These are phyloP conservation scores for Merluccius polli DNA, from an alignment of 2,797 vertebrate genomes.

Conservation along the genomic window DNA sequence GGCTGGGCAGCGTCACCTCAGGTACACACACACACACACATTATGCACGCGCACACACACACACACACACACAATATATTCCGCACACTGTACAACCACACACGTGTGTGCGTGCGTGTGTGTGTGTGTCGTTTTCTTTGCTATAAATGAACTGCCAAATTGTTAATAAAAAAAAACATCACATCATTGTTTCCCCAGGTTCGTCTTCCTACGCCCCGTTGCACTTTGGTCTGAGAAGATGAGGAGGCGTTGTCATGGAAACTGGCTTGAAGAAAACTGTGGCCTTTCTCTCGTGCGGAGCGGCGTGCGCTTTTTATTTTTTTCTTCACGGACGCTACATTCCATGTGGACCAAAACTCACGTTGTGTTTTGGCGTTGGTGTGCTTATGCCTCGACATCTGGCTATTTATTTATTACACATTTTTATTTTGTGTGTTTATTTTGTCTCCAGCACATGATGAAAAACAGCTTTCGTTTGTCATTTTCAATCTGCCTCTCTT, in stretches of 20 bases:
- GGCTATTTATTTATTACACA: slow-evolving; percentile 39
- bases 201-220: slow-evolving; percentile 80
- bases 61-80: not conserved
- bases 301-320: slow-evolving; percentile 78
- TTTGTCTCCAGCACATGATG: slow-evolving; percentile 69
- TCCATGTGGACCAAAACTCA: slow-evolving; percentile 84
- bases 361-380: slow-evolving; percentile 55
- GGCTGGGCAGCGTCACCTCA: slow-evolving; percentile 89
- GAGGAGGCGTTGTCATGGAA: slow-evolving; percentile 58
- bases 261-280: slow-evolving; percentile 72
- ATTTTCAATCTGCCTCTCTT: slow-evolving; percentile 75
- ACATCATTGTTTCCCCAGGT: slow-evolving; percentile 62
- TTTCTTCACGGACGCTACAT: slow-evolving; percentile 67
- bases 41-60: not conserved
- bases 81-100: too few species aligned
- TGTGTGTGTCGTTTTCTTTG: not conserved
- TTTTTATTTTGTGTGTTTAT: slow-evolving; percentile 24
- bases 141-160: too few species aligned
- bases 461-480: slow-evolving; percentile 80
- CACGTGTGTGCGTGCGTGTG: too few species aligned
- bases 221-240: slow-evolving; percentile 90
- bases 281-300: slow-evolving; percentile 78
- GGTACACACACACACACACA: slow-evolving; percentile 61
- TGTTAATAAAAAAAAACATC: too few species aligned
- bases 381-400: slow-evolving; percentile 65